Conservation (phyloP, 2,888 invertebrate genomes). For the Tetranychus piercei region DNA sequence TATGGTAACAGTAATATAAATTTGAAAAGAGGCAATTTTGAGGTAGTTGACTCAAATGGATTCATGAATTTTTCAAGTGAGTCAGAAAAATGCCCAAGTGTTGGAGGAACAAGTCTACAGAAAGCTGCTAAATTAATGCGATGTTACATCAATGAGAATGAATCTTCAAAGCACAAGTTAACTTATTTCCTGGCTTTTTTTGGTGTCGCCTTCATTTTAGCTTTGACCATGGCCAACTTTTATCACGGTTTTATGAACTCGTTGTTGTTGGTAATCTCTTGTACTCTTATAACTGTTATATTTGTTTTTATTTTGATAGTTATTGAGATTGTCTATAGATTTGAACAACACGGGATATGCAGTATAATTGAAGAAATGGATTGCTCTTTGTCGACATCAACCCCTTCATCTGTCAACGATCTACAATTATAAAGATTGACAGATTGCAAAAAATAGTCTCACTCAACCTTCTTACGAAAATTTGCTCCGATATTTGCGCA, state of each 20-base stretch:
- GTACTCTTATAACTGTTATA: background rate
- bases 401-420: background rate
- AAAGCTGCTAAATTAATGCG: background rate
- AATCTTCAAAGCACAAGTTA: background rate
- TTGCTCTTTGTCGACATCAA: background rate
- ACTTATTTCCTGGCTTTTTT: constrained; percentile 2
- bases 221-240: background rate
- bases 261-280: background rate
- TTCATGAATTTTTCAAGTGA: background rate
- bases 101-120: background rate
- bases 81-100: background rate
- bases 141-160: constrained; percentile 3
- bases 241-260: background rate
- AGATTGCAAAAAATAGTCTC: too few relatives aligned
- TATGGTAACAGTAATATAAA: background rate
- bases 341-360: background rate
- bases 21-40: background rate
- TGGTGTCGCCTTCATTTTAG: background rate
- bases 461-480: too few relatives aligned
- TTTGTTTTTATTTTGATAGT: background rate
- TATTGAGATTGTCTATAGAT: constrained; percentile 2
- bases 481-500: too few relatives aligned
- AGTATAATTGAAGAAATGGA: constrained; percentile 4
- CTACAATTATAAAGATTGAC: background rate
- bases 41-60: background rate